A percentile compares a stretch with the other conserved stretches of the same genome.
Conservation (phyloP, 2,888 invertebrate genomes). For the Gisinianus flammeolus region DNA sequence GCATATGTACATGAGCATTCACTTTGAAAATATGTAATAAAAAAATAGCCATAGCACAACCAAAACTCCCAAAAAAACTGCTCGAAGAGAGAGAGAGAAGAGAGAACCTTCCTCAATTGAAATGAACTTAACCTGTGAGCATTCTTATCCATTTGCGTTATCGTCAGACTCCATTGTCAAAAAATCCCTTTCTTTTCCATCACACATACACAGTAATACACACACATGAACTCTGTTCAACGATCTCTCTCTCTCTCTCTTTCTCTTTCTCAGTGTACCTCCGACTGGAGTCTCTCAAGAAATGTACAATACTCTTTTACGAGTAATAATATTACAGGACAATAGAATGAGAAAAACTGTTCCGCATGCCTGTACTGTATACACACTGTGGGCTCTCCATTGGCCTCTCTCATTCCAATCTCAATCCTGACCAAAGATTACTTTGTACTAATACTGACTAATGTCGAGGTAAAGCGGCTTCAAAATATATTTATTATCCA, state of each 20-base stretch:
- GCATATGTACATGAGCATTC: too few species aligned
- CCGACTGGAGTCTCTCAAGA: slow-evolving; percentile 4
- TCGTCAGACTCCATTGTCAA: slow-evolving; percentile 18
- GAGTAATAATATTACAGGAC: background rate
- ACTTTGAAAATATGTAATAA: too few species aligned
- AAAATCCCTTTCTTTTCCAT: slow-evolving; percentile 5
- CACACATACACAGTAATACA: background rate
- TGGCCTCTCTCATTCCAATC: background rate
- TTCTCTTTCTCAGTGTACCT: background rate
- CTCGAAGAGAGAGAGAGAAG: background rate
- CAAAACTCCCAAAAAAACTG: too few species aligned
- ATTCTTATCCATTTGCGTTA: background rate
- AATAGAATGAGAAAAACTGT: slow-evolving; percentile 1
- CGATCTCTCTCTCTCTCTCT: background rate
- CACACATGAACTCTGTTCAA: background rate
- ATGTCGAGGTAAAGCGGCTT: background rate
- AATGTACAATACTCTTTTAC: background rate
- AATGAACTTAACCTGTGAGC: slow-evolving; percentile 16
- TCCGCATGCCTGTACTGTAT: slow-evolving; percentile 20
- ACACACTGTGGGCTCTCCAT: background rate
- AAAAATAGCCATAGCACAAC: too few species aligned
- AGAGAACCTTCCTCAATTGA: slow-evolving; percentile 31
- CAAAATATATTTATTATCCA: too few species aligned
- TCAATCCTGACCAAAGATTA: background rate
- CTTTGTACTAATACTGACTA: slow-evolving; percentile 5